Base-by-base conservation (phyloP, 2,888 invertebrate genomes). In the Lasioglossum zephyrum region DNA sequence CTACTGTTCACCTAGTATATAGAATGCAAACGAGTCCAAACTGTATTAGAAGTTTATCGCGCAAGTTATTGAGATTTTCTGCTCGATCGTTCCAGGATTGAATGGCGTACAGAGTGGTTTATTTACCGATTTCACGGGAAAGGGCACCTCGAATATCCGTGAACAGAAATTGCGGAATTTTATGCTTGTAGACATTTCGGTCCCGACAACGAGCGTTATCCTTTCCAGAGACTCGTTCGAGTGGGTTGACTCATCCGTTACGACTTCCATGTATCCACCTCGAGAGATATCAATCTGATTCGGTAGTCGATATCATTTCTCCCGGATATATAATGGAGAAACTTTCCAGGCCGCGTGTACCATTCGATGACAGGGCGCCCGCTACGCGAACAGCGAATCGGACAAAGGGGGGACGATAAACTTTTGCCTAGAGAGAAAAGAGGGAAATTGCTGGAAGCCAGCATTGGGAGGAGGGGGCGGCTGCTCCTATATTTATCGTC, bases 401-500 rank as follows among this genome's bases (percentile, higher is more conserved):
- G 77, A 72, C 80, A 82, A 83, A 77, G 66, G 85, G 66, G 85
- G 90, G 73, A 49, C 81, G 89, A 88, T 85, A 88, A 90, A 89
- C 79, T 89, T 66, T 66, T 84, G 77, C 88, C 77, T 41, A 60
- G 63, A 47, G 72, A 79, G 76, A 44, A 87, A 75, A 60, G 73
- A 82, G 82, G 81, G 88, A 88, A 87, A 88, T 88, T 79, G 85
- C 57, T 84, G 73, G 84, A 78, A 70, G 36, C 69, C 69, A 82
- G 53, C 72, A 70, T 79, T 73, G 26, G 70, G 79, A 0, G 18
- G 22, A 6, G 18, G 18, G 18, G 49, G 49, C 2, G 53, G 86
- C 86, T 81, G 87, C 89, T 91, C 89, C 88, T 89, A 89, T 93
- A 94, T 93, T 94, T 94, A 94, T 93, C 92, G 89, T 90, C 81